Evolutionary conservation across 2,888 invertebrate species (phyloP).

Genomic region (Heliconius hortense): DNA sequence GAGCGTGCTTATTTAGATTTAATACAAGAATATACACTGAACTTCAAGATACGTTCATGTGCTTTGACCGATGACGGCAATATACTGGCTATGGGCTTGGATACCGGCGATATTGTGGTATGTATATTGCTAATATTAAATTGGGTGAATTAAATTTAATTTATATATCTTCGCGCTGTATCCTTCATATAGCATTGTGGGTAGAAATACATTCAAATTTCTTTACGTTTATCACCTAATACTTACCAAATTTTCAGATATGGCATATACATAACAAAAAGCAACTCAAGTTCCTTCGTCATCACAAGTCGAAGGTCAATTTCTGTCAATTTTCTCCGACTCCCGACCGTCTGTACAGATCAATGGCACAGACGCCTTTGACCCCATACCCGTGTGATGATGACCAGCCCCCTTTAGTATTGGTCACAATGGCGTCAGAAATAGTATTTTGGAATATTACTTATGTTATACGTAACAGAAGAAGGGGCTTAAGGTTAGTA

Average conservation of each 20-base stretch:
- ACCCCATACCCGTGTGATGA: conserved; percentile 44
- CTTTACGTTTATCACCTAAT: too few relatives aligned
- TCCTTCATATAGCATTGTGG: too few relatives aligned
- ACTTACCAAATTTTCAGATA: conserved; percentile 54
- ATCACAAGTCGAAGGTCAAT: conserved; percentile 80
- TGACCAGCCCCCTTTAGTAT: conserved; percentile 69
- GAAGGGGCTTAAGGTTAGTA: conserved; percentile 56
- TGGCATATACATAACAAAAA: conserved; percentile 74
- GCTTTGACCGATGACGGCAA: conserved; percentile 79
- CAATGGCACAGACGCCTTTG: conserved; percentile 35
- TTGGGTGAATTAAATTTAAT: too few relatives aligned
- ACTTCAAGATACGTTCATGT: conserved; percentile 67
- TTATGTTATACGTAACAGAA: conserved; percentile 57
- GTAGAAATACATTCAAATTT: too few relatives aligned
- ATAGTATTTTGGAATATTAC: conserved; percentile 83
- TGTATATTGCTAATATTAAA: conserved; percentile 47
- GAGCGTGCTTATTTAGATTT: conserved; percentile 52
- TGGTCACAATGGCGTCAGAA: conserved; percentile 82
- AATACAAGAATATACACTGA: conserved; percentile 63
- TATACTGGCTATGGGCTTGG: conserved; percentile 84
- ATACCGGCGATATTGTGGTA: conserved; percentile 84
- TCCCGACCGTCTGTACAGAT: conserved; percentile 61
- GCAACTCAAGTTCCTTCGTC: conserved; percentile 65
- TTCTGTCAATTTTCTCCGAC: conserved; percentile 79
- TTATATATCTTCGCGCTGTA: too few relatives aligned